phyloP scores from a whole-genome alignment of 1,140 invertebrate genomes.

The Ectropis grisescens region DNA sequence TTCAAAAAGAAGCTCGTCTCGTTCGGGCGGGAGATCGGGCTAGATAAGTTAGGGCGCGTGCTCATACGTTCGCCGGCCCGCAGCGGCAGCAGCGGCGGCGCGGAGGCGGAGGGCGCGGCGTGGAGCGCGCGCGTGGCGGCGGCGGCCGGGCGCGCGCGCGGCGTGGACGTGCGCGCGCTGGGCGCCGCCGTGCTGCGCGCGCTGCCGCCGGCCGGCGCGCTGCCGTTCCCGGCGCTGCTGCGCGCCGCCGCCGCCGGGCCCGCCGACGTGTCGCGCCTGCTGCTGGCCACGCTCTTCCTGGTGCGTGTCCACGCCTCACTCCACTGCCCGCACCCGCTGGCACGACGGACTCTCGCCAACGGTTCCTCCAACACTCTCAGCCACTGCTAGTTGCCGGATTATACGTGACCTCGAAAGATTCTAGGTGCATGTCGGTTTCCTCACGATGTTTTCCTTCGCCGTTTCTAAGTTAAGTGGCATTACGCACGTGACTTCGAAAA shows the following conservation, averaged over 20 bases:
- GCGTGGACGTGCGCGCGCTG: conserved; percentile 21
- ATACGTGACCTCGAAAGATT: too few species aligned
- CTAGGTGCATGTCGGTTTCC: too few species aligned
- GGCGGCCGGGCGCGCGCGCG: conserved; percentile 9
- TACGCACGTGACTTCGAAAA: too few species aligned
- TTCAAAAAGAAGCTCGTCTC: too few species aligned
- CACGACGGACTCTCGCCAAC: too few species aligned
- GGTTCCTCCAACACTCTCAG: too few species aligned
- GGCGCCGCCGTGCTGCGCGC: conserved; percentile 15
- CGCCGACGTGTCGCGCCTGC: conserved; percentile 21
- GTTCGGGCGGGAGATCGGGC: too few species aligned
- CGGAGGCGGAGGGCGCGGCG: conserved; percentile 6
- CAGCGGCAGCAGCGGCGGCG: background rate
- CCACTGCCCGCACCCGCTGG: background rate
- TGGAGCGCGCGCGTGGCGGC: conserved; percentile 17
- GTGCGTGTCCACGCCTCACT: conserved; percentile 5
- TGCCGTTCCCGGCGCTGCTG: conserved; percentile 14
- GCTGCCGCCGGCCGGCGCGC: conserved; percentile 8
- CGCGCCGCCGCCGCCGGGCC: conserved; percentile 6
- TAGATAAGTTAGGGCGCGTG: too few species aligned
- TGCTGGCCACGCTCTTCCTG: conserved; percentile 39
- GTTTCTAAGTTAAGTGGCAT: too few species aligned
- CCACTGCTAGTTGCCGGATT: too few species aligned
- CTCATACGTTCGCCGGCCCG: too few species aligned
- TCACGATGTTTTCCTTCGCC: too few species aligned